Conservation (phyloP, 2,888 invertebrate genomes). For the Criorhina ranunculi region DNA sequence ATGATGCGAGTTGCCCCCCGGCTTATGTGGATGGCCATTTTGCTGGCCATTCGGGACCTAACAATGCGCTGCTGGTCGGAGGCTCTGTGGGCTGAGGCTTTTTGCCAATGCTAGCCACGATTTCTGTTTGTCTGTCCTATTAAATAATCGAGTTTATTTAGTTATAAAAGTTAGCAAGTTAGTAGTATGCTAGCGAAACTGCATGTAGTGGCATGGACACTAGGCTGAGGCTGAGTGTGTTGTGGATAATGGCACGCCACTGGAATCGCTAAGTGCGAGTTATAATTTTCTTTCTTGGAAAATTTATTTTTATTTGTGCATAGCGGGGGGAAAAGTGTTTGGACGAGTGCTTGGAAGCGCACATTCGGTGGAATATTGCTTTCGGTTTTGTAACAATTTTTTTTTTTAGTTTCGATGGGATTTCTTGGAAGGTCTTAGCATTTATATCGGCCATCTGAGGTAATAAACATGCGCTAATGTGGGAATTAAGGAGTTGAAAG, state of each 20-base stretch:
- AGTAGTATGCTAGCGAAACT: slow-evolving; percentile 74
- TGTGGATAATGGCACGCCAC: slow-evolving; percentile 45
- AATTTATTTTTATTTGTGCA: slow-evolving; percentile 50
- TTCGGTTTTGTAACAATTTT: slow-evolving; percentile 40
- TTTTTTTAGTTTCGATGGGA: not conserved
- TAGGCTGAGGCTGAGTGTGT: slow-evolving; percentile 22
- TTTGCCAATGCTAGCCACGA: slow-evolving; percentile 68
- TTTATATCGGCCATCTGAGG: not conserved
- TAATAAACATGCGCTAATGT: not conserved
- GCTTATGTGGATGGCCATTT: slow-evolving; percentile 63
- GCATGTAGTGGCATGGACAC: slow-evolving; percentile 29
- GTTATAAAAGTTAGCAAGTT: slow-evolving; percentile 77
- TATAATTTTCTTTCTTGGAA: slow-evolving; percentile 73
- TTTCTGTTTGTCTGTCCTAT: slow-evolving; percentile 71
- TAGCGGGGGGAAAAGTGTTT: slow-evolving; percentile 50
- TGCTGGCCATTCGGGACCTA: slow-evolving; percentile 56
- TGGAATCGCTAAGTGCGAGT: slow-evolving; percentile 66
- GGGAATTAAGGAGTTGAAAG: not conserved
- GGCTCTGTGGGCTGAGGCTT: too few species aligned
- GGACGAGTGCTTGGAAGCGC: slow-evolving; percentile 5
- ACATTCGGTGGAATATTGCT: slow-evolving; percentile 30
- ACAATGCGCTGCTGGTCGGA: slow-evolving; percentile 20
- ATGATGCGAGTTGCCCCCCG: not conserved
- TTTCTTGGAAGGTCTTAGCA: slow-evolving; percentile 1
- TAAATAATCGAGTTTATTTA: slow-evolving; percentile 76